Evolutionary conservation across 2,797 vertebrate genomes (phyloP).

Genomic region (Hapalemur alaotrensis): DNA sequence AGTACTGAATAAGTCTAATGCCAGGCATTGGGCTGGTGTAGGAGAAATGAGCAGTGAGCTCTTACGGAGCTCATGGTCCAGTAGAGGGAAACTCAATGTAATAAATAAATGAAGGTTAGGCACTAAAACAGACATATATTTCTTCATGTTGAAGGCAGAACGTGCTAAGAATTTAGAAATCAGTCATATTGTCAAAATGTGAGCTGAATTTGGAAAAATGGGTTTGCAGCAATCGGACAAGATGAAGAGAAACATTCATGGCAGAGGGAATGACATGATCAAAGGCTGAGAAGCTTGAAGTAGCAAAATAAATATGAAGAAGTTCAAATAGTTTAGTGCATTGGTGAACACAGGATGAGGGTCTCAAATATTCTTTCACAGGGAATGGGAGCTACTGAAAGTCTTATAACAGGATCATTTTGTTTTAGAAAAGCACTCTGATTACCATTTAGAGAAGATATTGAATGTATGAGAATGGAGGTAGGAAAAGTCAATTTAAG

Average conservation of each 20-base stretch:
- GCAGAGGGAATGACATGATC: neutral
- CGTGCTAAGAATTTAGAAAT: neutral
- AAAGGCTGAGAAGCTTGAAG: neutral
- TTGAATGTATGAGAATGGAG: neutral
- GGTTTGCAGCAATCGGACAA: neutral
- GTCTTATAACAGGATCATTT: neutral
- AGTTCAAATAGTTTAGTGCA: neutral
- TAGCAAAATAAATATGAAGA: neutral
- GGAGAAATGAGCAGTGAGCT: neutral
- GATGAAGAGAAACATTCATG: neutral
- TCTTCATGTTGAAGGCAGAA: neutral
- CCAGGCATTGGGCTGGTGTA: neutral
- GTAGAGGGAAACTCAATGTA: neutral
- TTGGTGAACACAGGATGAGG: neutral
- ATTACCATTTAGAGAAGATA: neutral
- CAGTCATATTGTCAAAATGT: neutral
- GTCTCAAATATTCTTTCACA: neutral
- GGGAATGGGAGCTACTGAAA: neutral
- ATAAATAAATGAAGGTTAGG: neutral
- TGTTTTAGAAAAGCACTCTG: neutral
- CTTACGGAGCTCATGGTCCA: neutral
- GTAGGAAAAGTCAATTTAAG: neutral
- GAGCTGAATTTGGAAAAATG: neutral
- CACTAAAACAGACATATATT: neutral
- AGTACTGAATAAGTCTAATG: neutral